phyloP scores from a whole-genome alignment of 2,113 vertebrate genomes.

The rabbit (Oryctolagus cuniculus) region DNA sequence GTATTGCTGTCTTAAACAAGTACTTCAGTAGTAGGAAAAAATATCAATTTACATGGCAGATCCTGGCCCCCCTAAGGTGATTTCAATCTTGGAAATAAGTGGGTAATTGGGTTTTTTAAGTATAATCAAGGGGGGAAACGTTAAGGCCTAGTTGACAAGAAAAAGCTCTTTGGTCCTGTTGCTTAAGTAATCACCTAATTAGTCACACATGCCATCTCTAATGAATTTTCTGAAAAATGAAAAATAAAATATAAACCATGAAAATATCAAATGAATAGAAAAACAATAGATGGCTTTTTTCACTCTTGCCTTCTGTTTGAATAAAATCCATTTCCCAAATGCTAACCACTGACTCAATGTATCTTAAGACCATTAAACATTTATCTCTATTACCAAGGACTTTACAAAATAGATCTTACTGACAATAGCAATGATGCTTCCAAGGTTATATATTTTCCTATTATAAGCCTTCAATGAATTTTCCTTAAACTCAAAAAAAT shows the following conservation, averaged over 20 bases:
- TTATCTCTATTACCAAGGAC: constrained; percentile 45
- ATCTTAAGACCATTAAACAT: constrained; percentile 39
- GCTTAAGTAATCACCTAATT: constrained; percentile 36
- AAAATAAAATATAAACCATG: constrained; percentile 13
- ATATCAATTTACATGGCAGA: constrained; percentile 4
- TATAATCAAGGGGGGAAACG: constrained; percentile 20
- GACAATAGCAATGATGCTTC: background rate
- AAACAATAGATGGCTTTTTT: background rate
- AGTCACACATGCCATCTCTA: constrained; percentile 22
- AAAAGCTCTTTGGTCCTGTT: background rate
- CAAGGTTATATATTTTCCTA: constrained; percentile 10
- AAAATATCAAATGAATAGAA: constrained; percentile 51
- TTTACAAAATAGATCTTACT: constrained; percentile 49
- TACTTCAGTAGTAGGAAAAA: constrained; percentile 11
- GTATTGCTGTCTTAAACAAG: constrained; percentile 14
- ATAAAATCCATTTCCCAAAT: constrained; percentile 33
- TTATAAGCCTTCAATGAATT: constrained; percentile 34
- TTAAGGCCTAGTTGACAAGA: constrained; percentile 6
- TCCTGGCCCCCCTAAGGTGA: background rate
- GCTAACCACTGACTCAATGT: background rate
- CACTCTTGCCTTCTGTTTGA: constrained; percentile 4
- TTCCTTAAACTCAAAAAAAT: constrained; percentile 56
- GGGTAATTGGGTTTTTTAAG: constrained; percentile 29
- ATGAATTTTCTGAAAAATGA: background rate
- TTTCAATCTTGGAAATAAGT: constrained; percentile 46